Percentiles rank a stretch among this genome's conserved stretches.
These are phyloP conservation scores for Antidorcas marsupialis DNA, from an alignment of 2,113 vertebrate genomes.

Conservation along the genomic window DNA sequence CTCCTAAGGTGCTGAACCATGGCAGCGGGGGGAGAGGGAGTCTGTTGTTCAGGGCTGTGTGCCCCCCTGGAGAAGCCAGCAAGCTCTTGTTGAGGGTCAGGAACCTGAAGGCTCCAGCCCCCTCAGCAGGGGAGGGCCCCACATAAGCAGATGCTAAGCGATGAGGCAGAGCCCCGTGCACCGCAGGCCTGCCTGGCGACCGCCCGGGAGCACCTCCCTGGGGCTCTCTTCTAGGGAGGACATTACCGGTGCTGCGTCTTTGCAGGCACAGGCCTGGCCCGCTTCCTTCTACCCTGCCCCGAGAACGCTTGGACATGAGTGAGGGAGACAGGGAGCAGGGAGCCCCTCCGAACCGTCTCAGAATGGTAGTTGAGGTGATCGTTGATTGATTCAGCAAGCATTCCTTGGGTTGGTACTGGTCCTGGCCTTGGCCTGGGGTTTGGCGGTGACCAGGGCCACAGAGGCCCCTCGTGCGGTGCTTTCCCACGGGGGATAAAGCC, in stretches of 20 bases:
- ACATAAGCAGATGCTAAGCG: accelerated
- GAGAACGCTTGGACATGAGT: background rate
- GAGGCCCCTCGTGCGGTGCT: background rate
- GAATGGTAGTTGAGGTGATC: background rate
- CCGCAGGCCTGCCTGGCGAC: background rate
- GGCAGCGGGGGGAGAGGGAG: accelerated
- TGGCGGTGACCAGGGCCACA: background rate
- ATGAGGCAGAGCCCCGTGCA: accelerated
- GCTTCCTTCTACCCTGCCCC: accelerated
- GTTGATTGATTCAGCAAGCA: background rate
- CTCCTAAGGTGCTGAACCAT: no score
- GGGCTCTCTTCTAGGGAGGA: background rate
- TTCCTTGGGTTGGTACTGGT: background rate
- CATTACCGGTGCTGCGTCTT: accelerated
- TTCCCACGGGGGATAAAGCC: accelerated
- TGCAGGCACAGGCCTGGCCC: accelerated
- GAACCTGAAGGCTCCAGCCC: accelerated
- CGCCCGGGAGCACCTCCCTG: accelerated
- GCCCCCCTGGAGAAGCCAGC: background rate
- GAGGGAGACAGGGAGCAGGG: no score
- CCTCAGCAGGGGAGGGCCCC: background rate
- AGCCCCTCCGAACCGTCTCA: background rate
- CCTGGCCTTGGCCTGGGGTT: background rate
- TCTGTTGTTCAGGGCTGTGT: background rate
- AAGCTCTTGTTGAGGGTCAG: background rate